Percentiles rank a stretch among this genome's conserved stretches.
Conservation (phyloP, 2,113 vertebrate species). For the Vimba vimba region DNA sequence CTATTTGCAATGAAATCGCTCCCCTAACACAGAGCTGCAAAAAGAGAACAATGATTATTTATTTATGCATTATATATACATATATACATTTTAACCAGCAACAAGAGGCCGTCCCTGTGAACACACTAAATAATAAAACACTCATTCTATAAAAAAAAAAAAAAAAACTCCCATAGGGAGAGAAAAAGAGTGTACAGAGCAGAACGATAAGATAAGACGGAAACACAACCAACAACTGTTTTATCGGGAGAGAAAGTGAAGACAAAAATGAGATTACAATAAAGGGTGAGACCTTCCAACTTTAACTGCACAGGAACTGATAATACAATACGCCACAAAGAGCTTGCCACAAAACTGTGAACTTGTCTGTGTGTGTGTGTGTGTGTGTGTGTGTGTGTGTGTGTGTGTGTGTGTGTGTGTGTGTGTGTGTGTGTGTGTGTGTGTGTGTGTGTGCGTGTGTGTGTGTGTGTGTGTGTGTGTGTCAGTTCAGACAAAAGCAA, state of each 20-base stretch:
- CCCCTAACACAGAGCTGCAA: background rate
- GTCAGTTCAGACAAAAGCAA: background rate
- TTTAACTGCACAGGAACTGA: constrained; percentile 54
- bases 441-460: too few relatives aligned
- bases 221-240: constrained; percentile 48
- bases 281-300: constrained; percentile 49
- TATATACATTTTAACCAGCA: constrained; percentile 41
- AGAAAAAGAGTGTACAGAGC: constrained; percentile 23
- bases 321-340: constrained; percentile 53
- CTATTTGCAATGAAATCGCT: background rate
- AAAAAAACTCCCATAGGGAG: constrained; percentile 11
- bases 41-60: background rate
- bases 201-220: constrained; percentile 51
- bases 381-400: too few relatives aligned
- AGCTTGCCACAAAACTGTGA: constrained; percentile 30
- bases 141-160: constrained; percentile 8
- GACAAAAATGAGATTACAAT: constrained; percentile 60
- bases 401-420: too few relatives aligned
- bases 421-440: too few relatives aligned
- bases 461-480: background rate
- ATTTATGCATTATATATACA: background rate
- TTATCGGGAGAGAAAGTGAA: constrained; percentile 55
- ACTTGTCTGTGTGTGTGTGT: too few relatives aligned
- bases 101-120: constrained; percentile 17
- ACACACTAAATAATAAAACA: background rate